phyloP scores from a whole-genome alignment of 2,113 vertebrate species.

The Hippocampus zosterae region DNA sequence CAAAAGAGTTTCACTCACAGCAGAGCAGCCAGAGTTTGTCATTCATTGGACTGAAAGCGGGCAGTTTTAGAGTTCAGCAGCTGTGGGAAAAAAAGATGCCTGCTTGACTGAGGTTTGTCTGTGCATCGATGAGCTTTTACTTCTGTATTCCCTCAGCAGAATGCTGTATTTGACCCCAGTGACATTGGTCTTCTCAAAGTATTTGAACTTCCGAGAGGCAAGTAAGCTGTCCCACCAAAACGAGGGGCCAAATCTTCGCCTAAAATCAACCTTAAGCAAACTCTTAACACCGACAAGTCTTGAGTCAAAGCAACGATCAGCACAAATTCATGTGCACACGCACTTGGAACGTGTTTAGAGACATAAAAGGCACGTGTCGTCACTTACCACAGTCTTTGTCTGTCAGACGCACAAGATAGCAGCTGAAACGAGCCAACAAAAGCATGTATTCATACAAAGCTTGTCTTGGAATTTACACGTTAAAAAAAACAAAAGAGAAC shows the following conservation, averaged over 20 bases:
- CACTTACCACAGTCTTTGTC: not conserved
- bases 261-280: not conserved
- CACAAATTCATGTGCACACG: not conserved
- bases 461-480: not conserved
- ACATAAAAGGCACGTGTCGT: not conserved
- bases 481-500: slow-evolving; percentile 19
- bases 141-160: not conserved
- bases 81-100: slow-evolving; percentile 51
- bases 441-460: slow-evolving; percentile 1
- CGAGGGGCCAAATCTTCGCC: not conserved
- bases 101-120: slow-evolving; percentile 56
- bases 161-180: not conserved
- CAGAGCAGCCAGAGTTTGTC: slow-evolving; percentile 46
- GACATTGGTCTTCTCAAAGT: not conserved
- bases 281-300: not conserved
- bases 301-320: not conserved
- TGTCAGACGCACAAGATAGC: slow-evolving; percentile 31
- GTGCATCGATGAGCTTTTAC: not conserved
- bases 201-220: not conserved
- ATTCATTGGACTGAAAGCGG: slow-evolving; percentile 50
- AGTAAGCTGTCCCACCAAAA: not conserved
- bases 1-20: slow-evolving; percentile 45
- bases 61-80: slow-evolving; percentile 37
- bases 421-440: slow-evolving; percentile 23
- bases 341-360: not conserved